Conservation (phyloP, 2,888 invertebrate genomes). For the Drosophila multiciliata region DNA sequence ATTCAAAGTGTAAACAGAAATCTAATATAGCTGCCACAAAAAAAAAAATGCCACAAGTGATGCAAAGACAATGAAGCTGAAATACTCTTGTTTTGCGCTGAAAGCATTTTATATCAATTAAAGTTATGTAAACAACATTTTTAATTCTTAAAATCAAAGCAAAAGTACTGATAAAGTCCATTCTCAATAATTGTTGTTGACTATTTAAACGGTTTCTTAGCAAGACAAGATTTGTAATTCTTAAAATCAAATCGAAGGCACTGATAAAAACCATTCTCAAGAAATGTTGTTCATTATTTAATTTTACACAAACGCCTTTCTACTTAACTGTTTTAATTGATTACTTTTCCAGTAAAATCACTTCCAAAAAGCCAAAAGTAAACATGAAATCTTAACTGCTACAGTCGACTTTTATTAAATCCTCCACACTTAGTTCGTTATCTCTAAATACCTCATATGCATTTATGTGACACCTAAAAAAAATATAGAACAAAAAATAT, state of each 20-base stretch:
- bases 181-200: background rate
- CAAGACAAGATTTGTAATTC: background rate
- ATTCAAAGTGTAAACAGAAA: constrained; percentile 65
- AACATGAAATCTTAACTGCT: background rate
- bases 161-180: background rate
- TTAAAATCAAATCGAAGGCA: background rate
- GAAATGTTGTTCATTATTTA: background rate
- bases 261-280: background rate
- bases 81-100: constrained; percentile 16
- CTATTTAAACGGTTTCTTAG: background rate
- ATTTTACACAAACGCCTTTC: background rate
- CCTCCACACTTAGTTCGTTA: background rate
- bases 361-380: background rate
- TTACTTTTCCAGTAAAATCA: background rate
- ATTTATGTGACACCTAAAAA: constrained; percentile 36
- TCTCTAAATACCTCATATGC: constrained; percentile 4
- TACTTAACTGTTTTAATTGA: background rate
- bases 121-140: background rate
- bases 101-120: background rate
- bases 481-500: constrained; percentile 12
- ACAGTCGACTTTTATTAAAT: background rate
- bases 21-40: constrained; percentile 30
- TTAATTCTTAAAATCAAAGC: background rate
- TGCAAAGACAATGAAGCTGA: constrained; percentile 7
- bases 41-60: constrained; percentile 8